Base-by-base conservation (phyloP, 64 coral and sea anemone species). In the Platygyra sinensis region DNA sequence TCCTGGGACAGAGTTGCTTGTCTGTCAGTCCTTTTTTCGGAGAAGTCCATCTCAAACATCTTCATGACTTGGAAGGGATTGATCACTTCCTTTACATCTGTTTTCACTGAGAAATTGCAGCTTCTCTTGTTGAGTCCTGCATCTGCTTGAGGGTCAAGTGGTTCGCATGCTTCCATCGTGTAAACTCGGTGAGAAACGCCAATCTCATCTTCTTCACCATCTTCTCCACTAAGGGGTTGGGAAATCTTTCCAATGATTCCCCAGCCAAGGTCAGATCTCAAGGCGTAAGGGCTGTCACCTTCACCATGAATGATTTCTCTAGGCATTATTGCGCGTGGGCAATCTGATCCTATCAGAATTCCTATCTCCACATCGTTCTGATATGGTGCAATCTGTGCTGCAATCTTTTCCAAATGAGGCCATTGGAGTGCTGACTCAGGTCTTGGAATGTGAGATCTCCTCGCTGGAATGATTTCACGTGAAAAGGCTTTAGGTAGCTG, bases 31-130 rank as follows among this genome's bases (percentile, higher is more conserved):
- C 72, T 49, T 91, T 13, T 62, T 83, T 83, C 89, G 15, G 79
- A 83, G 46, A 93, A 94, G 80, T 94, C 86, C 80, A 18, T 4
- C 51, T 94, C 92, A 19, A 94, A 30, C 36, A 94, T 65, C 30
- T 77, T 42, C 30, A 54, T 74, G 30, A 94, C 15, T 46, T 94
- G 79, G 5, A 85, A 60, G 67, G 79, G 92, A 52, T 89, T 86
- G 36, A 94, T 94, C 54, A 89, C 72, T 78, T 94, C 87, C 15
- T 84, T 89, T 5, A 84, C 67, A 18, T 22, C 15, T 36, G 86
- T 82, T 33, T 88, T 73, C 1, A 94, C 22, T 12, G 92, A 62
- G 73, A 89, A 89, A n/a, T 76, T 60, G 16, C 86, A 94, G 24
- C 54, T 84, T 77, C 62, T 82, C 32, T 31, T 73, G 74, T 78